These are phyloP conservation scores for Helleia helle DNA, from an alignment of 2,888 invertebrate species.

Conservation along the genomic window DNA sequence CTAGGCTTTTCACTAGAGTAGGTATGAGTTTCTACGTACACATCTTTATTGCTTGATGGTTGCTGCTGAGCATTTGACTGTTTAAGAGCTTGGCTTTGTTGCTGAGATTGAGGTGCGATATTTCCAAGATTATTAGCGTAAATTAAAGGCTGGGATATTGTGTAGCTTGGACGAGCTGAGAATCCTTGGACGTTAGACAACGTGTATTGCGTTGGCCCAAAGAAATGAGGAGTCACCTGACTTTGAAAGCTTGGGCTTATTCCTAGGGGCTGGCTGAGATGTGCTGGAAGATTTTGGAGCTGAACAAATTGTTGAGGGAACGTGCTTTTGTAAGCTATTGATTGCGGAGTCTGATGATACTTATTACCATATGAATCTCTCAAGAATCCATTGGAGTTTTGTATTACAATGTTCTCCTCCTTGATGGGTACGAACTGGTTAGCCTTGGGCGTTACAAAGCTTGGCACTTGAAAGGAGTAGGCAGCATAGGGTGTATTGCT, in stretches of 20 bases:
- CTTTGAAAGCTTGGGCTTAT: conserved; percentile 40
- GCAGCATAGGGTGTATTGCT: conserved; percentile 50
- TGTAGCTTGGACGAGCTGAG: conserved; percentile 31
- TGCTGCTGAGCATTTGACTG: conserved; percentile 30
- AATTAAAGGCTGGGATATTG: conserved; percentile 33
- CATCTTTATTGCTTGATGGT: conserved; percentile 36
- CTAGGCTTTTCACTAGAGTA: conserved; percentile 28
- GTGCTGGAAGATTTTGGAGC: conserved; percentile 54
- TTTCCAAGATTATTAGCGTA: conserved; percentile 37
- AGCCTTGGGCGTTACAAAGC: conserved; percentile 35
- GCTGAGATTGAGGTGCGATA: conserved; percentile 27
- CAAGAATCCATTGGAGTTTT: conserved; percentile 40
- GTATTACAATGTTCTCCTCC: conserved; percentile 33
- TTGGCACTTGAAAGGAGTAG: conserved; percentile 47
- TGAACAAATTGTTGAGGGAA: conserved; percentile 55
- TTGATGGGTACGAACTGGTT: conserved; percentile 41
- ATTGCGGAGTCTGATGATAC: conserved; percentile 43
- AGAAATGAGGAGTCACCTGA: conserved; percentile 38
- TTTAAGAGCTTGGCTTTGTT: conserved; percentile 22
- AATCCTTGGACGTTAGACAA: conserved; percentile 35
- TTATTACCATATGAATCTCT: conserved; percentile 62
- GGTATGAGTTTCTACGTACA: conserved; percentile 32
- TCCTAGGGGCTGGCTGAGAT: conserved; percentile 51
- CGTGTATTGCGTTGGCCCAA: conserved; percentile 41
- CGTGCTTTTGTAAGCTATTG: conserved; percentile 41